These are phyloP conservation scores for Furcula furcula DNA, from an alignment of 2,888 invertebrate genomes.

Conservation along the genomic window DNA sequence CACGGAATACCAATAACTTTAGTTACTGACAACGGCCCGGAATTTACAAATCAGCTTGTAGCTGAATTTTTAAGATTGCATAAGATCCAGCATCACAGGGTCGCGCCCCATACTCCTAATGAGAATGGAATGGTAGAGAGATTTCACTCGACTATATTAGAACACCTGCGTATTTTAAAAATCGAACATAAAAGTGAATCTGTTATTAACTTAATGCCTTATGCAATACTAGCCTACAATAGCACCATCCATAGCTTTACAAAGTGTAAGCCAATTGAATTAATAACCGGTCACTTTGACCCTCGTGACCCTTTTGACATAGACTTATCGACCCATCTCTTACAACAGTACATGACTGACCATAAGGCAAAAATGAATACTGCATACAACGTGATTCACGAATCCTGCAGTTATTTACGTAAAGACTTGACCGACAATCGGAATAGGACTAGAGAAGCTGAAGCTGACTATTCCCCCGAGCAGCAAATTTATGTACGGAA, in stretches of 20 bases:
- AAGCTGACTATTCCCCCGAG: background rate
- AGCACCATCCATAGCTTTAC: conserved; percentile 16
- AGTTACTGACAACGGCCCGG: conserved; percentile 20
- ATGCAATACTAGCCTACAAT: conserved; percentile 13
- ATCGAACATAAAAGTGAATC: conserved; percentile 1
- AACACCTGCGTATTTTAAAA: background rate
- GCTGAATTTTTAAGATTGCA: conserved; percentile 12
- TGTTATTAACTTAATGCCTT: conserved; percentile 6
- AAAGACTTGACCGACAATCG: background rate
- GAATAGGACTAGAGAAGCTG: background rate
- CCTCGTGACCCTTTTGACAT: conserved; percentile 4
- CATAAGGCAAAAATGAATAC: background rate
- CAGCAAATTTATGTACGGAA: conserved; percentile 1
- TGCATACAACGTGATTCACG: background rate
- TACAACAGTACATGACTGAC: background rate
- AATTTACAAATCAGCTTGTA: conserved; percentile 27
- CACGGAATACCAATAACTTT: conserved; percentile 21
- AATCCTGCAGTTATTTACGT: background rate
- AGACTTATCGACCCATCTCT: background rate
- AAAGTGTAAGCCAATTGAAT: conserved; percentile 15
- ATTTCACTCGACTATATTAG: conserved; percentile 10
- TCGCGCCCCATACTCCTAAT: conserved; percentile 12
- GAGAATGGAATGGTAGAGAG: conserved; percentile 19
- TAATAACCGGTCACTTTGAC: conserved; percentile 16
- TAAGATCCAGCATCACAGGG: conserved; percentile 17